These are phyloP conservation scores for Diarsia mendica DNA, from an alignment of 2,888 invertebrate species.

Conservation along the genomic window DNA sequence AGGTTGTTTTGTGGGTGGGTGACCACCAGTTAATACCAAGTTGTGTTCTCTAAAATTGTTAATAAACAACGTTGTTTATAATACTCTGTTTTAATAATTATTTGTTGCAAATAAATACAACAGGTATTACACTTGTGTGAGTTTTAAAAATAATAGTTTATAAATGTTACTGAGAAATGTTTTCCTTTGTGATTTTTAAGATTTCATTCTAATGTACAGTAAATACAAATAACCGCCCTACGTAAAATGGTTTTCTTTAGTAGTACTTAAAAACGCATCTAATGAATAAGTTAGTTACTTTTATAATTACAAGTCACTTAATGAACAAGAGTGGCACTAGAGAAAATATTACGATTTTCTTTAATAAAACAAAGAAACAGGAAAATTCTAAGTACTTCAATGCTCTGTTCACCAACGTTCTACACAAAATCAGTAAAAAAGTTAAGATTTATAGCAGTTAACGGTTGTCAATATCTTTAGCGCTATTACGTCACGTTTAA, in stretches of 20 bases:
- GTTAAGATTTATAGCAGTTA: conserved; percentile 33
- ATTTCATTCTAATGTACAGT: neutral
- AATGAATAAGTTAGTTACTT: neutral
- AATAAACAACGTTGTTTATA: too few species aligned
- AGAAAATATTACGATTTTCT: neutral
- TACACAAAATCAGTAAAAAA: conserved; percentile 27
- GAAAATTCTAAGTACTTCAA: neutral
- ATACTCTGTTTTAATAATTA: neutral
- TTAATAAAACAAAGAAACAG: neutral
- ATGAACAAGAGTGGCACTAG: too few species aligned
- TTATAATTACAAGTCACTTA: neutral
- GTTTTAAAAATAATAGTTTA: neutral
- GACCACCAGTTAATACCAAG: too few species aligned
- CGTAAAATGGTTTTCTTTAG: neutral
- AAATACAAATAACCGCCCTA: neutral
- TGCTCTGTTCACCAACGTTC: neutral
- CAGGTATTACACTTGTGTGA: too few species aligned
- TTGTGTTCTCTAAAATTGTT: neutral
- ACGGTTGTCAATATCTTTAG: conserved; percentile 44
- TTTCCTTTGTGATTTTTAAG: neutral
- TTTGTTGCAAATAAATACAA: neutral
- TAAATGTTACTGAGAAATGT: neutral
- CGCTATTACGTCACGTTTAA: conserved; percentile 43
- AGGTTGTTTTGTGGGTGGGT: too few species aligned
- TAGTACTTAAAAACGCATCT: neutral